Base-by-base conservation (phyloP, 2,113 vertebrate species). In the Amazona guildingii region DNA sequence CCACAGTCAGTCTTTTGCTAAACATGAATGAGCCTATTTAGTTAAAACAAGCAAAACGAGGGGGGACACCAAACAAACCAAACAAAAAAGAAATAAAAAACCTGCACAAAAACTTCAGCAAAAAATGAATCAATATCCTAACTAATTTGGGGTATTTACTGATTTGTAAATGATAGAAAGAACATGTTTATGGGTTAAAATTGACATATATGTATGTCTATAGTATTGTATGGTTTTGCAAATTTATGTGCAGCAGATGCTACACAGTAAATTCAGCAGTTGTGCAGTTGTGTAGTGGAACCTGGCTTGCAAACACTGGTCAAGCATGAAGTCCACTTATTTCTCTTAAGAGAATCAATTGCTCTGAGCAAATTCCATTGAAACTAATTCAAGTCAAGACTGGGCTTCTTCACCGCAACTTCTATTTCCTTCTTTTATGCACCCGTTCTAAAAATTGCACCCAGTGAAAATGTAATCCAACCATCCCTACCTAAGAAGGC, bases 381-480 rank as follows among this genome's bases (percentile, higher is more conserved):
- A 29, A 95, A 81, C 29, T 75, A 61, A 70, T 78, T 86, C 72
- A 83, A 73, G 52, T 20, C 33, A 79, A 77, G 63, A n/a, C 51
- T 68, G 31, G 35, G 21, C 39, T 88, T n/a, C 72, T 67, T 90
- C 61, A 20, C 70, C 55, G 39, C n/a, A 86, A 39, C 16, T 84
- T 76, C 7, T 1, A 7, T 66, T 89, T 91, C 84, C 57, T 83
- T 88, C 63, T 77, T 84, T 75, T 68, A 72, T 37, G 23, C 29
- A 55, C 90, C 55, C 83, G 25, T 54, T 73, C 69, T 90, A 74
- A 44, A 90, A n/a, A 81, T 90, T 88, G 29, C 64, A 88, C 64
- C 33, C 81, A 82, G 16, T 85, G 83, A 90, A 94, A 92, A 94
- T 84, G 48, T 81, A 86, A 93, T 92, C 68, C 72, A 72, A 82